phyloP scores from a whole-genome alignment of 2,113 vertebrate genomes.

The Nycticorax nycticorax region DNA sequence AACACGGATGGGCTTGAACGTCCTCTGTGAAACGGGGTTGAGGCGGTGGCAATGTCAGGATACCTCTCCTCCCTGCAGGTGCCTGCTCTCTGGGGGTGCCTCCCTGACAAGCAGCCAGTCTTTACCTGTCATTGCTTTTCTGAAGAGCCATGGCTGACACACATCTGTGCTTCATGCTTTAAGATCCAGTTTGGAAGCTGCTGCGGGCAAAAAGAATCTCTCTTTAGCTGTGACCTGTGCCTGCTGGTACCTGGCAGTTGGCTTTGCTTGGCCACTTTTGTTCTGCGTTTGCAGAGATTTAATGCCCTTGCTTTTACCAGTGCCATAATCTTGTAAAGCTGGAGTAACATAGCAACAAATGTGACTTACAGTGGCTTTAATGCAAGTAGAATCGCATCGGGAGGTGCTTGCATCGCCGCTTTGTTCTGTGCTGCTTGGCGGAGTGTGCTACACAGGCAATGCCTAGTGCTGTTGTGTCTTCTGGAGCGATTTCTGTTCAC shows the following conservation, averaged over 20 bases:
- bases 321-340: background rate
- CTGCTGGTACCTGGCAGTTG: background rate
- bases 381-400: fast-evolving
- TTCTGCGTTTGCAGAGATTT: background rate
- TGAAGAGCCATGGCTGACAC: background rate
- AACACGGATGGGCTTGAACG: fast-evolving
- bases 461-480: background rate
- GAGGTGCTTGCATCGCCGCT: fast-evolving
- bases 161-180: fast-evolving
- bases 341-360: background rate
- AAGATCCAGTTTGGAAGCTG: background rate
- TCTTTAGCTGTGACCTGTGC: background rate
- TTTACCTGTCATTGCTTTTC: background rate
- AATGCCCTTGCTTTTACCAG: background rate
- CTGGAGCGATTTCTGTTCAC: background rate
- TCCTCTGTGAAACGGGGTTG: background rate
- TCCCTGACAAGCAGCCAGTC: background rate
- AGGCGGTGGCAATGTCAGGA: background rate
- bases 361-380: background rate
- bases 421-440: background rate
- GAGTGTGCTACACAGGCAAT: background rate
- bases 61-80: background rate
- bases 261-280: background rate
- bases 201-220: background rate
- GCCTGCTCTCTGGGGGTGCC: background rate